Evolutionary conservation across 2,888 invertebrate genomes (phyloP).

Genomic region (Acleris sparsana): DNA sequence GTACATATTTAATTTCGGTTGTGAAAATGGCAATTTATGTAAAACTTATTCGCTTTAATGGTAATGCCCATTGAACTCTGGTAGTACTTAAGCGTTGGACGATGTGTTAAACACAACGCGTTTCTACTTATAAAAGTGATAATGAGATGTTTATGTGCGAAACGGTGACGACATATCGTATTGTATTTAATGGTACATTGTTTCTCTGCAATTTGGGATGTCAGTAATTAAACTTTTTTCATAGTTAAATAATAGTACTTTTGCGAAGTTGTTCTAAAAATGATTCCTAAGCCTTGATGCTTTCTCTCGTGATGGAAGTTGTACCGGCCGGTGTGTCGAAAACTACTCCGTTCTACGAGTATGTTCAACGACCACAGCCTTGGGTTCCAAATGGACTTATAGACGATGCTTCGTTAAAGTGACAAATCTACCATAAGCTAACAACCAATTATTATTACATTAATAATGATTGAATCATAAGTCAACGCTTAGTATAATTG

Average conservation of each 20-base stretch:
- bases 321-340: too few relatives aligned
- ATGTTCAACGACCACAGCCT: too few relatives aligned
- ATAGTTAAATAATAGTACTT: conserved; percentile 4
- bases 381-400: too few relatives aligned
- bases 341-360: too few relatives aligned
- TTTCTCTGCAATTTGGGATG: conserved; percentile 29
- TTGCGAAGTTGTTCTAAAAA: conserved; percentile 12
- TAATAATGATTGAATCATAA: conserved; percentile 34
- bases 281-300: background rate
- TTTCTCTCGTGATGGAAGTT: background rate
- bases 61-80: conserved; percentile 73
- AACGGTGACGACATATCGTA: conserved; percentile 68
- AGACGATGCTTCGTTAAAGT: conserved; percentile 10
- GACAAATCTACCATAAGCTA: conserved; percentile 14
- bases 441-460: conserved; percentile 33
- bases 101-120: conserved; percentile 79
- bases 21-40: conserved; percentile 83
- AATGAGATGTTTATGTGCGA: conserved; percentile 52
- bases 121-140: conserved; percentile 67
- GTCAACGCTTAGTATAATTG: conserved; percentile 26
- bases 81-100: conserved; percentile 68
- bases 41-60: conserved; percentile 74
- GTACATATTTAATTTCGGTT: conserved; percentile 83
- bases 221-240: conserved; percentile 16
- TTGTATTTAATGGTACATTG: conserved; percentile 42